Base-by-base conservation (phyloP, 1,140 invertebrate genomes). In the Eupeodes corollae region DNA sequence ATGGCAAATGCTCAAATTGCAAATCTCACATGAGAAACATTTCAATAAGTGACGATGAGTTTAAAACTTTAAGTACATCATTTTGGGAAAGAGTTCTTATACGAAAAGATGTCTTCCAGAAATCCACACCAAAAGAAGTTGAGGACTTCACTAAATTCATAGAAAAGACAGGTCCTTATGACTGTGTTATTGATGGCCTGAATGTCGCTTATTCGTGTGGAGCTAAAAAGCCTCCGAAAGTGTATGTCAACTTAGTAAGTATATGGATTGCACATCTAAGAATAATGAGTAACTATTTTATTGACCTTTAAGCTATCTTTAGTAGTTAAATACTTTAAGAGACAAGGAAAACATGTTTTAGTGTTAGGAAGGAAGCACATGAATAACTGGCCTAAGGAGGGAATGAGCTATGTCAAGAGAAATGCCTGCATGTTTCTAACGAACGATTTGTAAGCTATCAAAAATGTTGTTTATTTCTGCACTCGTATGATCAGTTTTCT, bases 181-280 rank as follows among this genome's bases (percentile, higher is more conserved):
- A 91, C 70, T 73, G 88, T 47, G 82, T 91, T 5, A 70, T 91
- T 43, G 89, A 92, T 73, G 85, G 82, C 18, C 70, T 91, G n/a
- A 92, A 91, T 69, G 72, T 88, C 31, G 75, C 78, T 26, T 84
- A 81, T 69, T 65, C 73, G 3, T 56, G 51, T 33, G 69, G 69
- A 15, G 54, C 50, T n/a, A 73, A 68, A 35, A 65, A 69, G 49
- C 46, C 61, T 5, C 50, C 63, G 0, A 42, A 59, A 38, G 55
- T 69, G 15, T 55, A 58, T 49, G 58, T 66, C 19, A 56, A 57
- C 42, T 52, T 71, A 46, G 67, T 69, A 59, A 59, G 53, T 51
- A 9, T 30, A 48, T 37, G 38, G 38, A 34, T 32, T 31, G n/a
- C n/a, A n/a, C n/a, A n/a, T n/a, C n/a, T n/a, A 26, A 26, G 8